Evolutionary conservation across 2,113 vertebrate genomes (phyloP).

Genomic region (Syrmaticus mikado): DNA sequence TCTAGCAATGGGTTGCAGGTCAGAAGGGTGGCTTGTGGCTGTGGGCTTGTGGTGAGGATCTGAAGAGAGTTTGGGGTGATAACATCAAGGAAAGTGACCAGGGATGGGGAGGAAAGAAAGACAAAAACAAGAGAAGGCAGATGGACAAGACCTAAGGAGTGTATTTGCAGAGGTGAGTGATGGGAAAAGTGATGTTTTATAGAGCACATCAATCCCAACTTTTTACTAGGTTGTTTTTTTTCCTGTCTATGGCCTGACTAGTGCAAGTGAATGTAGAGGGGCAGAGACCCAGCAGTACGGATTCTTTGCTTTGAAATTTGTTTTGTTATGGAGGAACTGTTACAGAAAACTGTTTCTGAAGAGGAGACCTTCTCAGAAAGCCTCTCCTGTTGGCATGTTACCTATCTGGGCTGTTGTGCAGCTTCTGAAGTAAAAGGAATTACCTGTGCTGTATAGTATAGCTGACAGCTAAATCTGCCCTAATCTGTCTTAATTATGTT

Average conservation of each 20-base stretch:
- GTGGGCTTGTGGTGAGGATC: not conserved
- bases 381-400: not conserved
- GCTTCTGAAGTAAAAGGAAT: not conserved
- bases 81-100: accelerated
- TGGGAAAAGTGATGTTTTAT: not conserved
- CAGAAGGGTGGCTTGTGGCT: not conserved
- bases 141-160: not conserved
- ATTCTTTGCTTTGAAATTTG: not conserved
- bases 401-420: not conserved
- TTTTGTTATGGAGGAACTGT: not conserved
- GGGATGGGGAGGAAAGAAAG: not conserved
- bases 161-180: not conserved
- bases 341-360: not conserved
- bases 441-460: not conserved
- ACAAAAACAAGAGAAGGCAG: not conserved
- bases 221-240: not conserved
- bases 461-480: conserved; percentile 55
- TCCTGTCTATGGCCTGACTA: not conserved
- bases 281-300: not conserved
- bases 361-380: accelerated
- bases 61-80: not conserved
- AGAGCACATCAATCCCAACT: not conserved
- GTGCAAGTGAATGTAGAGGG: not conserved
- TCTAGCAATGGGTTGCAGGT: not conserved
- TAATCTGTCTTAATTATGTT: conserved; percentile 70